Evolutionary conservation across 2,113 vertebrate species (phyloP), one percentile per base, ranked within the genome.

Genomic region (Colaptes auratus): DNA sequence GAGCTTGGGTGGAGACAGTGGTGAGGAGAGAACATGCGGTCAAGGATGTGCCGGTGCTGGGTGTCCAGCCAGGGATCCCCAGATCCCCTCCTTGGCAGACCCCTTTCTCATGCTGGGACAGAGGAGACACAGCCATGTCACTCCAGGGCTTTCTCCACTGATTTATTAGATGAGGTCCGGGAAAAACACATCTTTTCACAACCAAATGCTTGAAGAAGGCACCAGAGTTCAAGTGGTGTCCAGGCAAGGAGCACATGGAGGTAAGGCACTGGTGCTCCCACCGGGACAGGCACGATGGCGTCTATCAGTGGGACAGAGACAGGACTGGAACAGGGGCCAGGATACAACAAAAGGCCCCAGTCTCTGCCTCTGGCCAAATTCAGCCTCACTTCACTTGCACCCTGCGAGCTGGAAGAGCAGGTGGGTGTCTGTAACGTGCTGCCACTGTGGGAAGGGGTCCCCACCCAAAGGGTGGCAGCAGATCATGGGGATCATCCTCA

Each of bases 81-180:
- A 86, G 48, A 67, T 81, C 63, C 31, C 55, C 21, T 39, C 42
- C 19, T 27, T 10, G 15, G 74, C 39, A 87, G 55, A 81, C 44
- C 15, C 46, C 50, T 75, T 53, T 82, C 60, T 83, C 10, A 0
- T 33, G 9, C 33, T 58, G n/a, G 44, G 44, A 61, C 77, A 92
- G 70, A 65, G 74, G 71, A 75, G 76, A 82, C 67, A 77, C 65
- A 75, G 91, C 58, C 61, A 78, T 7, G 1, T 59, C 1, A 2
- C 61, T 94, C 76, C 59, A 83, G 82, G 90, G 79, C 59, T 96
- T 95, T 91, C 95, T 95, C 85, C 92, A 89, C 31, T 1, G 3
- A 60, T 97, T 97, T 97, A 97, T 96, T 96, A 82, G 67, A 90
- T 86, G 39, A 95, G 39, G 69, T 86, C 80, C 80, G 90, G 76